phyloP scores from a whole-genome alignment of 2,888 invertebrate genomes.

The Sesia bembeciformis region DNA sequence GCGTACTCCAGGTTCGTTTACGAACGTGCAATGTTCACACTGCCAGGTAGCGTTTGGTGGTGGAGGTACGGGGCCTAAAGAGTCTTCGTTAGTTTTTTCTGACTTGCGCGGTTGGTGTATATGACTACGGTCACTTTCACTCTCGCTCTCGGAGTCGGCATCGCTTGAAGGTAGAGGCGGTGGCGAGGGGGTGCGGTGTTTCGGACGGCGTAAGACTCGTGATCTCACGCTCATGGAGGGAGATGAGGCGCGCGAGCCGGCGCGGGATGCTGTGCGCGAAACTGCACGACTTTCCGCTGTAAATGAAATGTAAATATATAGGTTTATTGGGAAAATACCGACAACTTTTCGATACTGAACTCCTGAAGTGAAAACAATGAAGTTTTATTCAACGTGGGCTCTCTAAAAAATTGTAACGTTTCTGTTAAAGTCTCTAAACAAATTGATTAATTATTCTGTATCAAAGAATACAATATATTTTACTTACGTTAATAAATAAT shows the following conservation, averaged over 20 bases:
- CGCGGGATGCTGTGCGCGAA: constrained; percentile 72
- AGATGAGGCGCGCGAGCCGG: constrained; percentile 78
- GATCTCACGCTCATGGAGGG: constrained; percentile 81
- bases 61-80: constrained; percentile 56
- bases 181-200: constrained; percentile 57
- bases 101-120: background rate
- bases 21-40: constrained; percentile 92
- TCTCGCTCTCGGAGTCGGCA: constrained; percentile 77
- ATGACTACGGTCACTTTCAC: constrained; percentile 29
- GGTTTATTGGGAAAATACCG: too few relatives aligned
- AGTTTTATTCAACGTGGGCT: too few relatives aligned
- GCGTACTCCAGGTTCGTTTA: constrained; percentile 85
- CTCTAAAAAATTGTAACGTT: too few relatives aligned
- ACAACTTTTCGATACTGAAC: too few relatives aligned
- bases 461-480: too few relatives aligned
- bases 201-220: constrained; percentile 75
- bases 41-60: constrained; percentile 81
- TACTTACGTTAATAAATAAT: too few relatives aligned
- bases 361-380: too few relatives aligned
- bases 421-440: too few relatives aligned
- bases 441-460: too few relatives aligned
- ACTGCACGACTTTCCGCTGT: constrained; percentile 60
- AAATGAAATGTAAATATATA: background rate
- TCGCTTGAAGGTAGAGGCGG: constrained; percentile 65
- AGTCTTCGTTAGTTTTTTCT: constrained; percentile 31